phyloP scores from a whole-genome alignment of 2,797 vertebrate species.

The Hylomyscus alleni region DNA sequence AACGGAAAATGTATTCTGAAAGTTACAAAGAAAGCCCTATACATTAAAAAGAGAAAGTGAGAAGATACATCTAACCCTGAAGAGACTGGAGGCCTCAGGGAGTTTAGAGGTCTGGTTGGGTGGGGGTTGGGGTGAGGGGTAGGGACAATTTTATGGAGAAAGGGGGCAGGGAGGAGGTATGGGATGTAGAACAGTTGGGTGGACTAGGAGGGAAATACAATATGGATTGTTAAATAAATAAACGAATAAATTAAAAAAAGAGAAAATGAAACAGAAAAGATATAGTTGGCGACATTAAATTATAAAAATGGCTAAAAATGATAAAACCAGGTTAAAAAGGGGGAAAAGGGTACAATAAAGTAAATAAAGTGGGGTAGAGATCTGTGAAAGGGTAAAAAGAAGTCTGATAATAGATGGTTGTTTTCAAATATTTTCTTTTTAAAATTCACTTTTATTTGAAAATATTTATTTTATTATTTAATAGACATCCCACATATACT shows the following conservation, averaged over 20 bases:
- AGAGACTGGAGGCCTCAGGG: no score
- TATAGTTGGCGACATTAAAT: neutral
- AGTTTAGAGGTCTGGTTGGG: no score
- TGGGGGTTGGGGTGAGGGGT: no score
- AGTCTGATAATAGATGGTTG: neutral
- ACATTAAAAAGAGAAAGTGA: neutral
- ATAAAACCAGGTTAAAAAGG: neutral
- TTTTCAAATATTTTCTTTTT: neutral
- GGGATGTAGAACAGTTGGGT: no score
- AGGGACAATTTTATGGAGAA: no score
- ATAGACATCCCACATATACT: neutral
- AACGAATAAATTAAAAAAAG: neutral
- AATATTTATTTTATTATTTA: neutral
- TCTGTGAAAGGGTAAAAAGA: neutral
- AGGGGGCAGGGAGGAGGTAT: no score
- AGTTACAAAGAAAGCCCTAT: neutral
- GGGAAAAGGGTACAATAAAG: neutral
- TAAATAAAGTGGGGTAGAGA: neutral
- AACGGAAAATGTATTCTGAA: neutral
- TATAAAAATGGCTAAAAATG: conserved; percentile 12
- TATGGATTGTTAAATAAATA: no score
- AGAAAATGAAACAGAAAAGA: neutral
- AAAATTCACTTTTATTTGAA: neutral
- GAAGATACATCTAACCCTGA: no score
- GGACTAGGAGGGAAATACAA: no score